A percentile compares a stretch with the other conserved stretches of the same genome.
phyloP scores from a whole-genome alignment of 2,888 invertebrate species.

The Oxyteleia sp. region DNA sequence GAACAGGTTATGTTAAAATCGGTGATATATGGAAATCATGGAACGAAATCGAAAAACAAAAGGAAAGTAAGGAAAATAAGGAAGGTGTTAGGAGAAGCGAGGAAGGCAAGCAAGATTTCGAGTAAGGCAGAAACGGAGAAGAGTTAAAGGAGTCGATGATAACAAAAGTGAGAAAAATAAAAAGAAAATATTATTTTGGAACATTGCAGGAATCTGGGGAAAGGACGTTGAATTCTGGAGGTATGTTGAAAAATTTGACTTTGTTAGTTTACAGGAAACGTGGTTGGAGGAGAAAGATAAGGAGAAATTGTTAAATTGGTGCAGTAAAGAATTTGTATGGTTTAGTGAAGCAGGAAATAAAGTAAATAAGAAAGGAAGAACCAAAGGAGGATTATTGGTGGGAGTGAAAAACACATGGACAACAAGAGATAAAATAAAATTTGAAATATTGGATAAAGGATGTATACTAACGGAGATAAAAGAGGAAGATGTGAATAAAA shows the following conservation, averaged over 20 bases:
- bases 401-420: background rate
- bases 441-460: background rate
- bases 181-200: background rate
- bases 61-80: background rate
- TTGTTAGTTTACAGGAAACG: background rate
- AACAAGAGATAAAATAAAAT: background rate
- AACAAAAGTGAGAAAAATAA: background rate
- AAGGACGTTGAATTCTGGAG: background rate
- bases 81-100: background rate
- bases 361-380: background rate
- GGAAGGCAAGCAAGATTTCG: background rate
- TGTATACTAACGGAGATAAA: background rate
- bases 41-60: background rate
- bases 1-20: background rate
- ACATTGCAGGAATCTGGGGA: background rate
- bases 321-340: background rate
- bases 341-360: background rate
- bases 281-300: background rate
- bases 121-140: background rate
- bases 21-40: background rate
- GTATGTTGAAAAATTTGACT: background rate
- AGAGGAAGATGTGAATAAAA: background rate
- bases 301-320: background rate
- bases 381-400: background rate
- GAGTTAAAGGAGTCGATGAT: background rate